Evolutionary conservation across 1,140 invertebrate genomes (phyloP), one percentile per base, ranked within the genome.

Genomic region (Cyclina sinensis): DNA sequence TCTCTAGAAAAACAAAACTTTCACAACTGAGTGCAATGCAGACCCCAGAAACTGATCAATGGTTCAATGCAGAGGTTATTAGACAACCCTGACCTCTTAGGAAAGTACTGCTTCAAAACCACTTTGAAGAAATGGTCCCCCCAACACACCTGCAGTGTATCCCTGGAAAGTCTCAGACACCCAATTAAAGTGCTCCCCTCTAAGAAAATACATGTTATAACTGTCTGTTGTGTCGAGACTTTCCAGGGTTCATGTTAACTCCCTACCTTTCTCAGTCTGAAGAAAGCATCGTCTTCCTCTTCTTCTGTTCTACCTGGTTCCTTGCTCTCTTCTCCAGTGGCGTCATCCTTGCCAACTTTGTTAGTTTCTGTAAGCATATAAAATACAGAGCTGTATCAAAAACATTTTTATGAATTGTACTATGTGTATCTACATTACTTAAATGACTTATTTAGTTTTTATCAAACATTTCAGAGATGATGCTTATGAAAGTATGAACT

Each of bases 241-340:
- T 76, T 70, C 83, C 65, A 86, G 70, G 68, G 83, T 18, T 1
- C 37, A 11, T 35, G 62, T 39, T 30, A 4, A 3, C 30, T 18
- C 32, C 83, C 9, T 86, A 86, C 85, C 85, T 86, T 86, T 65
- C 85, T 54, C 11, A 86, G 35, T 62, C 24, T 78, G 37, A 86
- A 86, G 59, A 86, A 86, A 1, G 85, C 85, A 86, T 86, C 85
- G 78, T 86, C 85, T 24, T 86, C 85, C n/a, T 79, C 83, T 11
- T 59, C 83, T 3, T 73, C 32, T 27, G 21, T 62, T 46, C 24
- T 57, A 2, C 11, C 59, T 46, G 37, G 1, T 39, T 37, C 62
- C 3, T n/a, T 30, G 37, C 48, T 43, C 73, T 70, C 48, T 74
- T 3, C 5, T 9, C 39, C 43, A 46, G 16, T 51, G 14, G 24